Evolutionary conservation across 2,888 invertebrate species (phyloP), one percentile per base, ranked within the genome.

Genomic region (Hyalella azteca): DNA sequence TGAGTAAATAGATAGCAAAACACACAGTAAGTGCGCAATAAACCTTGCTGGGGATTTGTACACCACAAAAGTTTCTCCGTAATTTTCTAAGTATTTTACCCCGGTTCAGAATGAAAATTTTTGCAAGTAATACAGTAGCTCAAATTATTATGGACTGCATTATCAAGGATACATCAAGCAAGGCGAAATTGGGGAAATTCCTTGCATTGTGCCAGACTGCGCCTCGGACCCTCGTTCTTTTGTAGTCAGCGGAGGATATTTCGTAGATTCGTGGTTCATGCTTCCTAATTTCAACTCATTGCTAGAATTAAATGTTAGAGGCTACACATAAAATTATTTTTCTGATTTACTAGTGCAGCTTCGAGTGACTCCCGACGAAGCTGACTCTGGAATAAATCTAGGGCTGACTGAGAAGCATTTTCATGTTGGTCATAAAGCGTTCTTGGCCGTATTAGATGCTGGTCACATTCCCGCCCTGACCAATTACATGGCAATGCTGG

Each of bases 351-450:
- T 75, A 15, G 3, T 75, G 11, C 45, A 75, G 45, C n/a, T 75
- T 9, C 22, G 75, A 41, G 75, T 75, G 5, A 26, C 40, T 41
- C 45, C 75, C 3, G 75, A 75, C 75, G 29, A 26, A 29, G 75
- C 41, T 9, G 75, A 75, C n/a, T 40, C 75, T 19, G 75, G 75
- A n/a, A 41, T 75, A 45, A 75, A 75, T 45, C 40, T 75, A 29
- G 75, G 75, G 19, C 13, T 75, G 36, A 75, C 75, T n/a, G 41
- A 75, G 45, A 32, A 39, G 45, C 75, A 41, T 19, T 75, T 75
- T 75, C 75, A 75, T n/a, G 41, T 29, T 13, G 45, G 45, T 75
- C 75, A 75, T 41, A 40, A 39, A 41, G 26, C 75, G 29, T 75
- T 75, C 45, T 45, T 75, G 75, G 75, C 75, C 2, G 75, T 75